These are phyloP conservation scores for Speoplatyrhinus poulsoni DNA, from an alignment of 2,113 vertebrate genomes.

Conservation along the genomic window DNA sequence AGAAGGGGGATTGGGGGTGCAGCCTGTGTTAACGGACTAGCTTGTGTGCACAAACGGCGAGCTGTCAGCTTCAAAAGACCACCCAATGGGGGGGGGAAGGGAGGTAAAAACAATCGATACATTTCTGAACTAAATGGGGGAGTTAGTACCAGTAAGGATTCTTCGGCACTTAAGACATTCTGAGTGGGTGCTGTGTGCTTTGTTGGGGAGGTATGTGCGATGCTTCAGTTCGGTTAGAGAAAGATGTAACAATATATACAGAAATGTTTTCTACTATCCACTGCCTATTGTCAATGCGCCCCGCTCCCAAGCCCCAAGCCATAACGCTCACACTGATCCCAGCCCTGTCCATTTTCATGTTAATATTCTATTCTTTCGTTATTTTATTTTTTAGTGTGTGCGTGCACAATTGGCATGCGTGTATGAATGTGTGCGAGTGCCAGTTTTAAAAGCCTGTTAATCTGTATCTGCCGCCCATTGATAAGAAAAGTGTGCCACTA, in stretches of 20 bases:
- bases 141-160: conserved; percentile 3
- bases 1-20: conserved; percentile 24
- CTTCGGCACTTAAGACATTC: conserved; percentile 28
- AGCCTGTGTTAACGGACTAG: conserved; percentile 32
- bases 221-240: conserved; percentile 17
- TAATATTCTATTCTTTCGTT: conserved; percentile 20
- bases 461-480: conserved; percentile 38
- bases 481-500: conserved; percentile 53
- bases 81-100: conserved; percentile 10
- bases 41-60: conserved; percentile 32
- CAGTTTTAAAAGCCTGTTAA: conserved; percentile 31
- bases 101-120: conserved; percentile 10
- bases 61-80: conserved; percentile 51
- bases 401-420: conserved; percentile 5
- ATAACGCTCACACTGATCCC: conserved; percentile 58
- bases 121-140: conserved; percentile 31
- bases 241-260: conserved; percentile 10
- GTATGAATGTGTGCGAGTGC: conserved; percentile 19
- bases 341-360: conserved; percentile 36
- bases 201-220: conserved; percentile 24
- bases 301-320: conserved; percentile 37
- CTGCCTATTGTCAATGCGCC: conserved; percentile 47
- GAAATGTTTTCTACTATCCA: conserved; percentile 47
- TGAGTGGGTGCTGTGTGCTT: conserved; percentile 27
- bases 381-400: conserved; percentile 33